Base-by-base conservation (phyloP, 2,797 vertebrate species). In the Anguilla anguilla region DNA sequence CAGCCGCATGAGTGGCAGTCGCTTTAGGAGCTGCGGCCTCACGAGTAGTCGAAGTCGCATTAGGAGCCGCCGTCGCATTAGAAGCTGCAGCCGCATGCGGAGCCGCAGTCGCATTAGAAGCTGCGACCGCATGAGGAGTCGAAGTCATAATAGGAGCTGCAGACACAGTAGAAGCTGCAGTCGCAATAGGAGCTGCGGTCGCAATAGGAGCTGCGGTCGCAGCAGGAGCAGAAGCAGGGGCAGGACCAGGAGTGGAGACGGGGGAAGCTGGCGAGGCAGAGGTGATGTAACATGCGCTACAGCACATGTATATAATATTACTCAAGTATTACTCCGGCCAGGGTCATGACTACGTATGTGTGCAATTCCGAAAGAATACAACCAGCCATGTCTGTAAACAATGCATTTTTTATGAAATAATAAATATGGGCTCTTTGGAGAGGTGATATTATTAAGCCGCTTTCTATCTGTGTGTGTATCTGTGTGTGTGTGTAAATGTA, bases 211-310 rank as follows among this genome's bases (percentile, higher is more conserved):
- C 85, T 96, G 96, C 43, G 3, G 46, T 22, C 15, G 79, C 1
- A 87, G 87, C 25, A 93, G 96, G 0, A 98, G 97, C 9, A 93
- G 97, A 0, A 98, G 97, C 10, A 93, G 97, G 0, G 98, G 98
- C 87, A 86, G 97, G 90, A 98, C 98, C 90, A 96, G 97, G 82
- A 98, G 98, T 84, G 92, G 98, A 92, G 98, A 97, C 91, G 96
- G 97, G 86, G 98, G 84, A 15, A 81, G 88, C 28, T 83, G 84
- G 17, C 94, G 96, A 0, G 96, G 96, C 43, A 49, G 59, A 74
- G 96, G 96, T 2, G 94, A 95, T 15, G 10, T 57, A 15, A 3
- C 6, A 9, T 28, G n/a, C 64, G 6, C n/a, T 28, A 28, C 43
- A 46, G 43, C 28, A 69, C 6, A 64, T 64, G 17, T 72, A 72